phyloP scores from a whole-genome alignment of 2,797 vertebrate species.

The Buceros bicornis region DNA sequence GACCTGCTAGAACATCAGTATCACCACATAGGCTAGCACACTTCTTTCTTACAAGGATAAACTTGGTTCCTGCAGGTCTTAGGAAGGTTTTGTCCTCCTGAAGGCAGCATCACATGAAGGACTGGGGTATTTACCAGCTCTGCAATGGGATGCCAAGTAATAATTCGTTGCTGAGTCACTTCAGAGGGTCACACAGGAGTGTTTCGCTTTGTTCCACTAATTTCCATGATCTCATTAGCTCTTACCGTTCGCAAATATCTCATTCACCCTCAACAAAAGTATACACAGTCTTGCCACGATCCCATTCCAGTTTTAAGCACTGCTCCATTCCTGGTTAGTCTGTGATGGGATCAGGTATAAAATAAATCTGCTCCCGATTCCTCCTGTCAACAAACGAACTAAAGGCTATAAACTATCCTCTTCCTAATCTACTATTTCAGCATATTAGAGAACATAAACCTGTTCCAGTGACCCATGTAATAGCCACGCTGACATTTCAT shows the following conservation, averaged over 20 bases:
- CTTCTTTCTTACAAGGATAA: not conserved
- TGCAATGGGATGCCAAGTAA: not conserved
- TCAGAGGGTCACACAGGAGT: not conserved
- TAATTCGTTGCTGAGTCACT: constrained; percentile 7
- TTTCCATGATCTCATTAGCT: constrained; percentile 23
- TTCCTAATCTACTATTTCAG: constrained; percentile 51
- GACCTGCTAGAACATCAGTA: not conserved
- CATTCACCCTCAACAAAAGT: constrained; percentile 14
- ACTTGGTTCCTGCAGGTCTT: not conserved
- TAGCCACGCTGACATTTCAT: constrained; percentile 65
- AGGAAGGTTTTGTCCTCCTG: not conserved
- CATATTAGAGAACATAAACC: constrained; percentile 61
- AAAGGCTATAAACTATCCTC: constrained; percentile 67
- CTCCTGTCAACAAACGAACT: constrained; percentile 73
- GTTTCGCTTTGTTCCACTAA: not conserved
- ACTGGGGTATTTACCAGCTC: not conserved
- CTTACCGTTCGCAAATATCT: constrained; percentile 41
- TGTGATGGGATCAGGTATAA: constrained; percentile 49
- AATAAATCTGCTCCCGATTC: constrained; percentile 75
- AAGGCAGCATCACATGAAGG: not conserved
- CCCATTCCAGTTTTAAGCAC: constrained; percentile 54
- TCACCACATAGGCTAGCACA: not conserved
- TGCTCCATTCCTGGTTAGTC: constrained; percentile 21
- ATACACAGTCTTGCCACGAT: not conserved
- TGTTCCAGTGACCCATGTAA: constrained; percentile 61